A percentile compares a stretch with the other conserved stretches of the same genome.
Conservation (phyloP, 2,888 invertebrate species). For the Ophioninae sp. region DNA sequence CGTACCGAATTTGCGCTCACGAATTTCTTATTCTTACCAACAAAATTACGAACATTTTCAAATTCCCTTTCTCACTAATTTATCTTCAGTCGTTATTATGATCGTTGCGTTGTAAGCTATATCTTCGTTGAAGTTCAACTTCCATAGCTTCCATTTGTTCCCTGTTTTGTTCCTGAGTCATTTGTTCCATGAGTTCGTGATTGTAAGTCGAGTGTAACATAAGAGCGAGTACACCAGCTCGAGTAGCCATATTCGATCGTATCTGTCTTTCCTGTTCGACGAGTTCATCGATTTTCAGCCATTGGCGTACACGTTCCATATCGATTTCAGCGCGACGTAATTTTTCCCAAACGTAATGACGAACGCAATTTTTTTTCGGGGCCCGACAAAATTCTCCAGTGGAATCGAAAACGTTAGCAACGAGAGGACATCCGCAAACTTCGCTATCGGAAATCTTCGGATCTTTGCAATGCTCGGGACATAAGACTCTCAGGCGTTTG, state of each 20-base stretch:
- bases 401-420: conserved; percentile 90
- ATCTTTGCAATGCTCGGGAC: conserved; percentile 98
- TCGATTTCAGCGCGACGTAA: conserved; percentile 96
- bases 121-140: conserved; percentile 79
- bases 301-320: conserved; percentile 94
- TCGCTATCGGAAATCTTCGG: conserved; percentile 92
- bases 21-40: not conserved
- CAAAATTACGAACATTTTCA: not conserved
- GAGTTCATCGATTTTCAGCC: conserved; percentile 96
- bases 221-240: conserved; percentile 95
- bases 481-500: conserved; percentile 95
- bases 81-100: conserved; percentile 51
- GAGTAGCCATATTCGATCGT: conserved; percentile 86
- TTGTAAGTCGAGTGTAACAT: conserved; percentile 99
- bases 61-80: not conserved
- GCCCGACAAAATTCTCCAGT: conserved; percentile 94
- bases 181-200: conserved; percentile 92
- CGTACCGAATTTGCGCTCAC: not conserved
- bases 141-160: conserved; percentile 82
- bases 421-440: conserved; percentile 96
- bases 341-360: conserved; percentile 98
- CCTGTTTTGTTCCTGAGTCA: conserved; percentile 83
- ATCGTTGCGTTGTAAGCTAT: conserved; percentile 66
- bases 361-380: conserved; percentile 94
- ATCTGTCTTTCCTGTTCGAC: conserved; percentile 96